These are phyloP conservation scores for Erpetoichthys calabaricus DNA, from an alignment of 2,797 vertebrate genomes.

Conservation along the genomic window DNA sequence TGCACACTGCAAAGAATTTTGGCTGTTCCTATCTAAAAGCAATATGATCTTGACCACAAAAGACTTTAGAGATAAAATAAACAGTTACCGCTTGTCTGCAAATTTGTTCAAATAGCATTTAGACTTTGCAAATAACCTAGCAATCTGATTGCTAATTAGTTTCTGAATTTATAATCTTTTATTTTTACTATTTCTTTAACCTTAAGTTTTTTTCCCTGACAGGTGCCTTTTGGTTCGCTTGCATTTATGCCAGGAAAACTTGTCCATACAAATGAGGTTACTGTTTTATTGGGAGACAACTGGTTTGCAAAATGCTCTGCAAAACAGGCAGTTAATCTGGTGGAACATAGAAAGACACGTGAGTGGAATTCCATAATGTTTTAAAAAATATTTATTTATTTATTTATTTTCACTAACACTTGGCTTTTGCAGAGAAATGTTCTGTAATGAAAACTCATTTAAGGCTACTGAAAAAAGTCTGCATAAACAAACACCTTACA, in stretches of 20 bases:
- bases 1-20: neutral
- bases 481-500: too few species aligned
- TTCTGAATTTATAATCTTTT: too few species aligned
- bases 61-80: too few species aligned
- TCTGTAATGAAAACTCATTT: too few species aligned
- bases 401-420: neutral
- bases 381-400: neutral
- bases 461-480: too few species aligned
- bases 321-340: slow-evolving; percentile 72
- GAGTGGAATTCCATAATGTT: slow-evolving; percentile 31
- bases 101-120: too few species aligned
- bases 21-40: neutral
- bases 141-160: too few species aligned
- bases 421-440: too few species aligned
- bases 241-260: slow-evolving; percentile 87
- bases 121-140: too few species aligned
- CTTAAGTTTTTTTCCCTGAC: slow-evolving; percentile 11
- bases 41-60: neutral
- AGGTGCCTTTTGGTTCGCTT: slow-evolving; percentile 91
- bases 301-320: slow-evolving; percentile 93
- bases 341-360: slow-evolving; percentile 85
- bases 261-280: slow-evolving; percentile 88
- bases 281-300: slow-evolving; percentile 85
- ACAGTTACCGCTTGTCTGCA: too few species aligned
- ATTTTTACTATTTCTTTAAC: too few species aligned